Evolutionary conservation across 2,888 invertebrate species (phyloP).

Genomic region (Margaritifera margaritifera): DNA sequence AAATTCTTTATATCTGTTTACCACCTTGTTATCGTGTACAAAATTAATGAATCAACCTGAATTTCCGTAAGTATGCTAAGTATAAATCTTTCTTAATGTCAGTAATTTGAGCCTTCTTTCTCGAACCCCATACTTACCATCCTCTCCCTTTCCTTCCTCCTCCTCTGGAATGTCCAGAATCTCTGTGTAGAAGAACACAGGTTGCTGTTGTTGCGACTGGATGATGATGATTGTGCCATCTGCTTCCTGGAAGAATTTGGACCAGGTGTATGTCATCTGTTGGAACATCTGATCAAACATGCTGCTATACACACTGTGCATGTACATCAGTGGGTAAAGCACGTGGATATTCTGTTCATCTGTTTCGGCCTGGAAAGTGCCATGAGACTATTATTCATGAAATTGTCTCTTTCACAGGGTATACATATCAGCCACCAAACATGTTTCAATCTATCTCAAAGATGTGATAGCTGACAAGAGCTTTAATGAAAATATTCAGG

Average conservation of each 20-base stretch:
- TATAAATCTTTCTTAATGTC: not conserved
- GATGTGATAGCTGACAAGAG: no score
- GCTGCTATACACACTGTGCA: constrained; percentile 66
- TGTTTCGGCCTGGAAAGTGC: not conserved
- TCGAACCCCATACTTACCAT: constrained; percentile 7
- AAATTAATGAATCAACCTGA: no score
- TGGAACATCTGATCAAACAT: constrained; percentile 63
- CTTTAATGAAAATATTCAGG: no score
- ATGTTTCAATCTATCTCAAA: no score
- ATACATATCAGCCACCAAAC: no score
- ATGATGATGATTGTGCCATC: constrained; percentile 64
- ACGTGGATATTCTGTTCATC: constrained; percentile 35
- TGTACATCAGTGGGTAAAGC: constrained; percentile 65
- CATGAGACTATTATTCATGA: not conserved
- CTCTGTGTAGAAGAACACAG: constrained; percentile 29
- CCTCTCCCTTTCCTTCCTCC: constrained; percentile 27
- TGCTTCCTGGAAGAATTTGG: constrained; percentile 62
- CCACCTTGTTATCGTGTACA: no score
- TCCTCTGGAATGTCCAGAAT: constrained; percentile 33
- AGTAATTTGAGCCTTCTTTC: not conserved
- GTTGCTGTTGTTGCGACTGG: constrained; percentile 56
- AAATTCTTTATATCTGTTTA: no score
- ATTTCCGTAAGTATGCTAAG: not conserved
- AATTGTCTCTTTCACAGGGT: no score
- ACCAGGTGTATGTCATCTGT: constrained; percentile 65